Percentiles rank a stretch among this genome's conserved stretches.
phyloP scores from a whole-genome alignment of 2,113 vertebrate species.

The Cyanoderma ruficeps region DNA sequence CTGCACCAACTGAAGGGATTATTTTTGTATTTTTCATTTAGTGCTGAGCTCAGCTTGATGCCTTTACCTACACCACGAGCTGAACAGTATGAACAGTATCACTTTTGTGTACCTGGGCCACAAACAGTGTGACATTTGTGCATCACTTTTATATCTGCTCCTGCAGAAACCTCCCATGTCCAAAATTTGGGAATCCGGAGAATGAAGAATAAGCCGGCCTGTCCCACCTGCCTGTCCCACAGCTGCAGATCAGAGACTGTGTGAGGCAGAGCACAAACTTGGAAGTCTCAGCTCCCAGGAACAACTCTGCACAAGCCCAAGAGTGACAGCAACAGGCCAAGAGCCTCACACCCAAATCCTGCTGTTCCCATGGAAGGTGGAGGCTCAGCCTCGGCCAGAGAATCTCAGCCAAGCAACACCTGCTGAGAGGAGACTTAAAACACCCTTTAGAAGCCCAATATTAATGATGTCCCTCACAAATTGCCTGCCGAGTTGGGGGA shows the following conservation, averaged over 20 bases:
- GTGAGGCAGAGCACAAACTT: background rate
- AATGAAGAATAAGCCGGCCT: fast-evolving
- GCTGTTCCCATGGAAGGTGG: background rate
- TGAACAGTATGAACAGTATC: fast-evolving
- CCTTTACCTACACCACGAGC: background rate
- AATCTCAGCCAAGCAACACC: background rate
- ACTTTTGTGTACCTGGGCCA: background rate
- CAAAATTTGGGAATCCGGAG: fast-evolving
- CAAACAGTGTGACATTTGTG: fast-evolving
- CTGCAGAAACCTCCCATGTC: background rate
- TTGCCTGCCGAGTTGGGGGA: background rate
- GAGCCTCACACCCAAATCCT: background rate
- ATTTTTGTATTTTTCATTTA: background rate
- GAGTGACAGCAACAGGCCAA: background rate
- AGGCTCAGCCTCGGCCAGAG: background rate
- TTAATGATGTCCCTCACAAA: background rate
- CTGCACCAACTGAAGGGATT: background rate
- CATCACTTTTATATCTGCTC: background rate
- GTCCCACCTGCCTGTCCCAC: fast-evolving
- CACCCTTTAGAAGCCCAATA: background rate
- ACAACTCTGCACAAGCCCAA: background rate
- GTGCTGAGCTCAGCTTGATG: background rate
- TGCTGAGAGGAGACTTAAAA: background rate
- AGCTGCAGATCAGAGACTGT: too few species aligned
- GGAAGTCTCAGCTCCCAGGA: background rate